These are phyloP conservation scores for Thryonomys swinderianus DNA, from an alignment of 2,113 vertebrate species.

Conservation along the genomic window DNA sequence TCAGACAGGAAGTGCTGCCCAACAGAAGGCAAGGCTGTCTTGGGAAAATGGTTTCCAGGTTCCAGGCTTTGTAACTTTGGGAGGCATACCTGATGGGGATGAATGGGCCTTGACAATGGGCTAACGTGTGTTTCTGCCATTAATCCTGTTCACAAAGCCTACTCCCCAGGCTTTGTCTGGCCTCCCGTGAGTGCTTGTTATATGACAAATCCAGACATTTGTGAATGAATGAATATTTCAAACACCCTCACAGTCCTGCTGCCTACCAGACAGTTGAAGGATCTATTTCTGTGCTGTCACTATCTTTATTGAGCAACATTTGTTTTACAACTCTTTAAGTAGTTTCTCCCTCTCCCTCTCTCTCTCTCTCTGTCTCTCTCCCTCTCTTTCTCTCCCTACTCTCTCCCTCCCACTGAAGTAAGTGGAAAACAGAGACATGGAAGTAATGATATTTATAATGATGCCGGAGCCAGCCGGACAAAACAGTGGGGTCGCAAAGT, in stretches of 20 bases:
- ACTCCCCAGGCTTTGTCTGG: neutral
- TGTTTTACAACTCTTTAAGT: neutral
- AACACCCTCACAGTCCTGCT: neutral
- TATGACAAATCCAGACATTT: neutral
- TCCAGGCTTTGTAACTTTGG: neutral
- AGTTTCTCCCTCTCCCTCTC: neutral
- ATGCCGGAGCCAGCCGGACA: no score
- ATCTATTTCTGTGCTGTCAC: neutral
- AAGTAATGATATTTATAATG: neutral
- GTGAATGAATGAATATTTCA: neutral
- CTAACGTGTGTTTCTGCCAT: neutral
- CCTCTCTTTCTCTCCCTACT: neutral
- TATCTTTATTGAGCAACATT: neutral
- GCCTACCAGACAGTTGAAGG: neutral
- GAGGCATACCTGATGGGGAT: neutral
- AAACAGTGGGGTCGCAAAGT: no score
- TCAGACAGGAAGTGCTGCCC: neutral
- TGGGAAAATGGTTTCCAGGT: neutral
- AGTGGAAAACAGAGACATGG: neutral
- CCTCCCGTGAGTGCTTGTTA: neutral
- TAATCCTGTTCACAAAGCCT: neutral
- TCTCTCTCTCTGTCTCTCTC: neutral
- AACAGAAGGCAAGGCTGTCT: neutral
- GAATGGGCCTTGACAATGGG: no score
- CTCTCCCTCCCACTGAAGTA: neutral